These are phyloP conservation scores for Lanistes nyassanus DNA, from an alignment of 1,140 invertebrate species.

Conservation along the genomic window DNA sequence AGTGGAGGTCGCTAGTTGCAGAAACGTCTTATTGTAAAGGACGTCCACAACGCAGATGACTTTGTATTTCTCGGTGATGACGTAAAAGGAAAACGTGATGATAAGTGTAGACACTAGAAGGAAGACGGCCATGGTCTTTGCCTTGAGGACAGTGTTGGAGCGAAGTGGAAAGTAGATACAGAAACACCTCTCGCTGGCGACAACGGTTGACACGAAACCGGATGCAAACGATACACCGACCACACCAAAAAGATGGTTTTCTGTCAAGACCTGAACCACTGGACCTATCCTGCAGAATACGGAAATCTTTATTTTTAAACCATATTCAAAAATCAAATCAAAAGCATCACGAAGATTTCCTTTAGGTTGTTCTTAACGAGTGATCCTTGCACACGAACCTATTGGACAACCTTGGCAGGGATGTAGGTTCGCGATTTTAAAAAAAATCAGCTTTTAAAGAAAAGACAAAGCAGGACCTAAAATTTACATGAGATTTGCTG, in stretches of 20 bases:
- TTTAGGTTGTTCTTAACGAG: no score
- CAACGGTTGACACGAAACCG: background rate
- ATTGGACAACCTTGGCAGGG: background rate
- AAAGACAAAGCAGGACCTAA: background rate
- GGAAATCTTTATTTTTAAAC: no score
- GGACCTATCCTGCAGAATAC: background rate
- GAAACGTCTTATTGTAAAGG: no score
- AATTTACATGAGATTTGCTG: background rate
- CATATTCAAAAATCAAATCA: no score
- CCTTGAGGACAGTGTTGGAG: background rate
- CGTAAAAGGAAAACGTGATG: background rate
- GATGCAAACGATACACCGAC: slow-evolving; percentile 11
- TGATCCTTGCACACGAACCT: background rate
- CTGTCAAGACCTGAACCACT: background rate
- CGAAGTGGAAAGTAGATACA: slow-evolving; percentile 18
- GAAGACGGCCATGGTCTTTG: background rate
- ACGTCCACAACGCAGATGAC: background rate
- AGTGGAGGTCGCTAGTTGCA: no score
- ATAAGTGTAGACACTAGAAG: background rate
- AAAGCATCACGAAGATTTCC: no score
- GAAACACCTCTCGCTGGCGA: slow-evolving; percentile 21
- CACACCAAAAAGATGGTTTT: background rate
- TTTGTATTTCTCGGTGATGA: background rate
- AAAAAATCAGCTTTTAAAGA: background rate
- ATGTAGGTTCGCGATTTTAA: no score